Conservation (phyloP, 2,888 invertebrate species). For the Mesoligia furuncula region DNA sequence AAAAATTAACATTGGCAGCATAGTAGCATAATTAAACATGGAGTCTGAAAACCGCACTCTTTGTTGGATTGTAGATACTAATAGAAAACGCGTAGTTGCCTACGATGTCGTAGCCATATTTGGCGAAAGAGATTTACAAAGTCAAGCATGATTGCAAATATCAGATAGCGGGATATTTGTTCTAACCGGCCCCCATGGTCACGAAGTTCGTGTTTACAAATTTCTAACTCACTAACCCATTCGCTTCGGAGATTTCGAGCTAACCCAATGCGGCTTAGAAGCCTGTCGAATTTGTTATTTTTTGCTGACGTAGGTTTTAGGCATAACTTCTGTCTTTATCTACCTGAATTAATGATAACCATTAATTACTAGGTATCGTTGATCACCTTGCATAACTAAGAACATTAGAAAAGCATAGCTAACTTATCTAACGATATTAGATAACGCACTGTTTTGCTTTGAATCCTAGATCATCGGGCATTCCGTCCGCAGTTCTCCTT, state of each 20-base stretch:
- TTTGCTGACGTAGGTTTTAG: neutral
- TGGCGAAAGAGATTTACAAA: conserved; percentile 32
- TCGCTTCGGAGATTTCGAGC: conserved; percentile 19
- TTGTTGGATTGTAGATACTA: neutral
- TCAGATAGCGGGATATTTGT: conserved; percentile 46
- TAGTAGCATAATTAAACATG: neutral
- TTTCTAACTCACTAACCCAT: conserved; percentile 12
- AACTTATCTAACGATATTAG: neutral
- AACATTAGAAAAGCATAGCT: neutral
- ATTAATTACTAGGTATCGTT: neutral
- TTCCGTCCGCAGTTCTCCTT: neutral
- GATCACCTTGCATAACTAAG: neutral
- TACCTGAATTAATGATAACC: neutral
- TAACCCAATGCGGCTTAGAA: neutral
- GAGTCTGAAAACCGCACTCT: neutral
- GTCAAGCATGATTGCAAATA: conserved; percentile 32
- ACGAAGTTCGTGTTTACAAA: conserved; percentile 41
- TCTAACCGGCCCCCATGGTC: conserved; percentile 32
- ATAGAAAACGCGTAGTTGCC: neutral
- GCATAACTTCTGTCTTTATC: neutral
- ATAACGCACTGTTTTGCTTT: conserved; percentile 8
- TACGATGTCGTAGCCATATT: conserved; percentile 8
- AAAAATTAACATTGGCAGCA: neutral
- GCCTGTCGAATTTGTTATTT: neutral
- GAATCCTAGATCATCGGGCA: neutral